Evolutionary conservation across 2,888 invertebrate species (phyloP), one percentile per base, ranked within the genome.

Genomic region (Spialia ferax): DNA sequence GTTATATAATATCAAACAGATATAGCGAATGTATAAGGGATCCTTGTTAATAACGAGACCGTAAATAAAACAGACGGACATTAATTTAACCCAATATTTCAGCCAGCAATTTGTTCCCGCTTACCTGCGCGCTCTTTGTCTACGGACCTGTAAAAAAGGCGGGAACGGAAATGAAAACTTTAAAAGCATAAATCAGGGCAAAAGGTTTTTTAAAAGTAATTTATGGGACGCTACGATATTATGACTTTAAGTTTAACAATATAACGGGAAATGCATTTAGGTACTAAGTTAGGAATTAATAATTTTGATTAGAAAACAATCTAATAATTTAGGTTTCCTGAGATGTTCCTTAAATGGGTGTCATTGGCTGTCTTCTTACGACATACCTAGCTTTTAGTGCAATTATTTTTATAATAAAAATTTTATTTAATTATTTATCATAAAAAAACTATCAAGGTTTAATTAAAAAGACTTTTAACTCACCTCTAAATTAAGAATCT

Each of bases 61-160:
- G 6, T 26, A 18, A 18, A 20, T 10, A 54, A 42, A 35, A 29
- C 26, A 52, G 35, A 56, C n/a, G 29, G 15, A 45, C 13, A 48
- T 35, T 64, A 48, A 45, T 64, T 23, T 57, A 57, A n/a, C 23
- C 48, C 35, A 64, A 64, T 64, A 64, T 52, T 59, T 38, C 57
- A 56, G 64, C 57, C 50, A 50, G 64, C 64, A 64, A 57, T 65
- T 59, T 26, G 57, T 65, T 57, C 52, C 50, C 64, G 57, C 52
- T 54, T 60, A 60, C 65, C 59, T 66, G 52, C 59, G 52, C 59
- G 38, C 59, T 22, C 65, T 60, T 66, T 66, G 52, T 66, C 65
- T 66, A 59, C 60, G 65, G 65, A 18, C 22, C 42, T 60, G 42
- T 42, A 66, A 60, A 62, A 66, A 60, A 42, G 59, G 59, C 65